Percentiles rank a stretch among this genome's conserved stretches.
phyloP scores from a whole-genome alignment of 1,140 invertebrate genomes.

The Psilanteris sp. region DNA sequence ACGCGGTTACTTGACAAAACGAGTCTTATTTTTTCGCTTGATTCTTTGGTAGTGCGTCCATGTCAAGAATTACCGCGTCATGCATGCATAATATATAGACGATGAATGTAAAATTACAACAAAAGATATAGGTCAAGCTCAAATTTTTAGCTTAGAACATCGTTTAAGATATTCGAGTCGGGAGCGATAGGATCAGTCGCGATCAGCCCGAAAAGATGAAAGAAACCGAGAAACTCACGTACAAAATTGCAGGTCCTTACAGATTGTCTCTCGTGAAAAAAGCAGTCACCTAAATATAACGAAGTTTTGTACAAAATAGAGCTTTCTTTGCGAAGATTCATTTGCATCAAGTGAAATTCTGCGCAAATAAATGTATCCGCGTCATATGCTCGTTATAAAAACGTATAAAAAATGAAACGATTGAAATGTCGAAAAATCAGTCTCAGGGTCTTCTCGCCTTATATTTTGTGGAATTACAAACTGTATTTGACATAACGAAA shows the following conservation, averaged over 20 bases:
- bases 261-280: slow-evolving; percentile 48
- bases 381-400: slow-evolving; percentile 42
- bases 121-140: too few species aligned
- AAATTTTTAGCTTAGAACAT: too few species aligned
- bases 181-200: background rate
- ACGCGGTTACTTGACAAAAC: too few species aligned
- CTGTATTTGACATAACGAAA: slow-evolving; percentile 30
- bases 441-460: slow-evolving; percentile 41
- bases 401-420: slow-evolving; percentile 39
- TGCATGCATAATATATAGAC: too few species aligned
- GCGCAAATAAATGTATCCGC: slow-evolving; percentile 28
- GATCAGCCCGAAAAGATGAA: slow-evolving; percentile 12
- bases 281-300: slow-evolving; percentile 29
- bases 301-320: slow-evolving; percentile 40
- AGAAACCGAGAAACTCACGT: slow-evolving; percentile 19
- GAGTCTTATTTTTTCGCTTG: too few species aligned
- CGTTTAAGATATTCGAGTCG: background rate
- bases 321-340: slow-evolving; percentile 15
- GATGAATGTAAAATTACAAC: too few species aligned
- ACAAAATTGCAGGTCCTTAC: slow-evolving; percentile 22
- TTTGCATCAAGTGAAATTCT: slow-evolving; percentile 32
- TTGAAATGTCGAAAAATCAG: slow-evolving; percentile 55
- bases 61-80: too few species aligned
- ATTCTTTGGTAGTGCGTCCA: too few species aligned
- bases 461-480: slow-evolving; percentile 36